phyloP scores from a whole-genome alignment of 1,140 invertebrate species.

The Heliconius eleuchia region DNA sequence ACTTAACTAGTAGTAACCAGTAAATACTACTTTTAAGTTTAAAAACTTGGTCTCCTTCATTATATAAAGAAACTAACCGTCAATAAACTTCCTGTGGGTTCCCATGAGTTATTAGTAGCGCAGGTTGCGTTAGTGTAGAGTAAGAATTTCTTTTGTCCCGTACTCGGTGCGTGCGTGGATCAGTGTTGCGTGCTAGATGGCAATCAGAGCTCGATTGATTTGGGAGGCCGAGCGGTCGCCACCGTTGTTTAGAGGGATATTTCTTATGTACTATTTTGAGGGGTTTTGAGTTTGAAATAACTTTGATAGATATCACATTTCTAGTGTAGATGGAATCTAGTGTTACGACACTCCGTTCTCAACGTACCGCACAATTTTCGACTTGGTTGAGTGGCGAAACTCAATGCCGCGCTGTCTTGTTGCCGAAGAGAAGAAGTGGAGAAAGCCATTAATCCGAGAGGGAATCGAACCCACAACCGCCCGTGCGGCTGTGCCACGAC shows the following conservation, averaged over 20 bases:
- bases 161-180: conserved; percentile 67
- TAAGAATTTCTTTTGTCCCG: conserved; percentile 61
- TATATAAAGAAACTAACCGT: conserved; percentile 41
- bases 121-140: conserved; percentile 37
- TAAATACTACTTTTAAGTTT: too few species aligned
- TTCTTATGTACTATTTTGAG: neutral
- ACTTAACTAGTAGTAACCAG: too few species aligned
- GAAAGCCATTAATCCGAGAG: too few species aligned
- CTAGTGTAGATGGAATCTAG: too few species aligned
- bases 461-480: too few species aligned
- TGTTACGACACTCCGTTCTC: too few species aligned
- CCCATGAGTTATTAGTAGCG: conserved; percentile 49
- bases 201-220: conserved; percentile 77
- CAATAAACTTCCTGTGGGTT: conserved; percentile 50
- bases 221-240: conserved; percentile 60
- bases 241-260: neutral
- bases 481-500: too few species aligned
- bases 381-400: too few species aligned
- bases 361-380: too few species aligned
- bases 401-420: too few species aligned
- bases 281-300: neutral
- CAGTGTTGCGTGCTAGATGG: conserved; percentile 71
- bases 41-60: too few species aligned
- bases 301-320: neutral
- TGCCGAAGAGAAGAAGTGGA: too few species aligned